Percentiles rank a stretch among this genome's conserved stretches.
phyloP scores from a whole-genome alignment of 2,888 invertebrate genomes.

The Agrochola litura region DNA sequence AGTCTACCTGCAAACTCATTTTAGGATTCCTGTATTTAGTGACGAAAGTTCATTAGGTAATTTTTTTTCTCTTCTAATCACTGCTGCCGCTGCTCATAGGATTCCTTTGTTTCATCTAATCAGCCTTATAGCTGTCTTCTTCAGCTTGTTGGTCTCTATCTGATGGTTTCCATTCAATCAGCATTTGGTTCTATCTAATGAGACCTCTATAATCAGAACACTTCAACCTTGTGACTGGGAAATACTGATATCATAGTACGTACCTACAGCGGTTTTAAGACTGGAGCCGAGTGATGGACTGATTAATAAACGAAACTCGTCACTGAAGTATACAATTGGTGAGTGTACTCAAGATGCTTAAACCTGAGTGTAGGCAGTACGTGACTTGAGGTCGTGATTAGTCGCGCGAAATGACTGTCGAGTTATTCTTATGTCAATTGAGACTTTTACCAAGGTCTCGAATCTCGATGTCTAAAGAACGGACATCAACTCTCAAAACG shows the following conservation, averaged over 20 bases:
- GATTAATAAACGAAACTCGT: no score
- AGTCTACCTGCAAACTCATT: conserved; percentile 4
- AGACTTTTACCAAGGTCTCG: no score
- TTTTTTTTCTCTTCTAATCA: conserved; percentile 2
- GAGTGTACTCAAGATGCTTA: no score
- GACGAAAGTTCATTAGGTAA: not conserved
- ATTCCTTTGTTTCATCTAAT: not conserved
- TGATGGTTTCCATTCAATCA: not conserved
- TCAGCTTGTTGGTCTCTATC: not conserved
- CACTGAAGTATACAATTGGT: no score
- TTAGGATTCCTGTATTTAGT: not conserved
- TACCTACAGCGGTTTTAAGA: not conserved
- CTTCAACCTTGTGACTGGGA: not conserved
- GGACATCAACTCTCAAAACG: no score
- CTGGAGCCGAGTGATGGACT: no score
- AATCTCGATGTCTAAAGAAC: no score
- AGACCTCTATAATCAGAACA: not conserved
- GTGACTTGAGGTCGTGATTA: no score
- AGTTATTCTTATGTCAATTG: no score
- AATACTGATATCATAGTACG: not conserved
- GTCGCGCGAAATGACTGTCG: no score
- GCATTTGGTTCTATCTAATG: no score
- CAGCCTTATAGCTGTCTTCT: not conserved
- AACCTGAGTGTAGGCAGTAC: no score
- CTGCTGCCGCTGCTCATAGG: not conserved